Base-by-base conservation (phyloP, 1,140 invertebrate genomes). In the Drosophila mauritiana region DNA sequence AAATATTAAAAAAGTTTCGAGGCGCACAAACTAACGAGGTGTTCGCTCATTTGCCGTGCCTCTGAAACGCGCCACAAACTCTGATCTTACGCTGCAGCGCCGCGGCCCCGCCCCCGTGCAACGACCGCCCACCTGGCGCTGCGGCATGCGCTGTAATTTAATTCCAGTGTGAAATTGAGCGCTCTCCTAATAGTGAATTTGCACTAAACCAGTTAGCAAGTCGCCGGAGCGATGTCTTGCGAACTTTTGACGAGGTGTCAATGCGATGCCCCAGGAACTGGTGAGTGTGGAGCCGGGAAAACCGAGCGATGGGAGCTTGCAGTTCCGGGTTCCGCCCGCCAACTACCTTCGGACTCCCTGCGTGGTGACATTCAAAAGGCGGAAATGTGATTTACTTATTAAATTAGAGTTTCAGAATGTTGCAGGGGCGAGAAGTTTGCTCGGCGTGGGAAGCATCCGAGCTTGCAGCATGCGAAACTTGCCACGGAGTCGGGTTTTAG, bases 1-100 rank as follows among this genome's bases (percentile, higher is more conserved):
- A 89, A 88, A 88, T 88, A 88, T 88, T 88, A 88, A 88, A 88
- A 88, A 88, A 88, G 83, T 88, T 88, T 89, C 72, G 76, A 83
- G 84, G 85, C 73, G 70, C 83, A 73, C 54, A 83, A 89, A 80
- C 83, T 88, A 88, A 88, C 83, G 83, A 88, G 83, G 61, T 88
- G 83, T 89, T 69, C 84, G 73, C 83, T 89, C 84, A 89, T 88
- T 88, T 88, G 72, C 79, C 54, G 20, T 20, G 15, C 10, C 27
- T n/a, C 45, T 22, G 27, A 42, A 49, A 22, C 25, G 51, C 56
- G 6, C 55, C 65, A 52, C 61, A 45, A 70, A 34, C 67, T 68
- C 65, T 27, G 62, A 68, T 52, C 55, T 17, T 22, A 15, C 40
- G 20, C 12, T 1, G 20, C 13, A 37, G 6, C 3, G 17, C 3